Evolutionary conservation across 2,888 invertebrate species (phyloP), one percentile per base, ranked within the genome.

Genomic region (Cyclophora punctaria): DNA sequence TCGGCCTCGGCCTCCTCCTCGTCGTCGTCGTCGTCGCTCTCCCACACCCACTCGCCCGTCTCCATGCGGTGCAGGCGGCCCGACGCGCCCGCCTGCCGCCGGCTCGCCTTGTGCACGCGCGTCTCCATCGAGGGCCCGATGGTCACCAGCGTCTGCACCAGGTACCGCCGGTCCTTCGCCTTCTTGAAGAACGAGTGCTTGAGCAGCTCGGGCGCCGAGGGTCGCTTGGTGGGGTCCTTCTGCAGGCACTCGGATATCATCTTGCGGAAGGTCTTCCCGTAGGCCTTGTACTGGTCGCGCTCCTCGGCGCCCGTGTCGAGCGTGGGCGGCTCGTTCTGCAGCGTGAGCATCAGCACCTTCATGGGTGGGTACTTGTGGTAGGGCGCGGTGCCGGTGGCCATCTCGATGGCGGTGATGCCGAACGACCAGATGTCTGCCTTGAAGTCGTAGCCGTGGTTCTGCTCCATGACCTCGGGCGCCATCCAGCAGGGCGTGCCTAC

Each of bases 401-500:
- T 95, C 88, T 99, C 99, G 63, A 99, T 99, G 4, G 99, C 98
- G 2, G 99, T 98, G 61, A 98, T 98, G 42, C 98, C 98, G 79
- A 98, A 94, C 3, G 91, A 91, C 92, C 92, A 92, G 56, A 92
- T 91, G 71, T 92, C 92, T 3, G 99, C 99, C 85, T 99, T 99
- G 87, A 98, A 99, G 83, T 99, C 99, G 79, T 99, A 99, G 4
- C 99, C 99, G 78, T 98, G 97, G 83, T 97, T 97, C 91, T 95
- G 98, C 82, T 98, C 98, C 99, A 99, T 99, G 59, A 99, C 99
- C 89, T 99, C 99, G 4, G 99, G 99, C 7, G 99, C 98, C 98
- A 99, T 99, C 99, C 99, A 99, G 80, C 99, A 99, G 0, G 99
- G 99, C 6, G 99, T 99, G 47, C 99, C 99, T 4, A 99, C 99